Conservation (phyloP, 2,113 vertebrate genomes). For the Dendropsophus ebraccatus region DNA sequence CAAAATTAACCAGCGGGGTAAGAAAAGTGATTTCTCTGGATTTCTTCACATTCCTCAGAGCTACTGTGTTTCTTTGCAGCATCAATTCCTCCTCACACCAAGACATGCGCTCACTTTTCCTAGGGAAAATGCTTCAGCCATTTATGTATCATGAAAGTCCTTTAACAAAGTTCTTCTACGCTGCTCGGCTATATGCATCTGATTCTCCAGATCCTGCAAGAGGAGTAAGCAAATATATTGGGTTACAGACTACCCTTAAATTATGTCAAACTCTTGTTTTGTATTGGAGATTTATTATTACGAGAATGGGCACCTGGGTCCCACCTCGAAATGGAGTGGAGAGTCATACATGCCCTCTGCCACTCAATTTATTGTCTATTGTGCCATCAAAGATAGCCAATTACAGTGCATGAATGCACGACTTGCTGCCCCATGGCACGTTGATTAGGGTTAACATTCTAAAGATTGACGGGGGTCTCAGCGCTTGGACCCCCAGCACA, state of each 20-base stretch:
- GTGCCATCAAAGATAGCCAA: no score
- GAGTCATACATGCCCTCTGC: no score
- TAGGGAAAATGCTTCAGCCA: conserved; percentile 57
- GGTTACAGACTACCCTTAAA: not conserved
- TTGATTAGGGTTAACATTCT: no score
- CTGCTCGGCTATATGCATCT: conserved; percentile 99
- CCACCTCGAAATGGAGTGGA: no score
- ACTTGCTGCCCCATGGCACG: no score
- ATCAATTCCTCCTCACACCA: conserved; percentile 62
- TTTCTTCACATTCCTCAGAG: conserved; percentile 67
- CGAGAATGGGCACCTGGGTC: no score
- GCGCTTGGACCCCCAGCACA: no score
- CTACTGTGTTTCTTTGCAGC: conserved; percentile 70
- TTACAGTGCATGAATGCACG: no score
- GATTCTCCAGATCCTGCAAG: conserved; percentile 94
- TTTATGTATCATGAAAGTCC: conserved; percentile 98
- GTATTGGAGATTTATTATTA: no score
- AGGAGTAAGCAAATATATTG: conserved; percentile 2
- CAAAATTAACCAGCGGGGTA: conserved; percentile 43
- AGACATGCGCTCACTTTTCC: conserved; percentile 67
- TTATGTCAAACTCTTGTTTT: no score
- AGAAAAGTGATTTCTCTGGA: conserved; percentile 58
- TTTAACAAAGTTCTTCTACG: conserved; percentile 97
- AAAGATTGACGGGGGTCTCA: no score
- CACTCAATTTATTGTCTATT: no score